Conservation (phyloP, 2,113 vertebrate species). For the Ictalurus punctatus region DNA sequence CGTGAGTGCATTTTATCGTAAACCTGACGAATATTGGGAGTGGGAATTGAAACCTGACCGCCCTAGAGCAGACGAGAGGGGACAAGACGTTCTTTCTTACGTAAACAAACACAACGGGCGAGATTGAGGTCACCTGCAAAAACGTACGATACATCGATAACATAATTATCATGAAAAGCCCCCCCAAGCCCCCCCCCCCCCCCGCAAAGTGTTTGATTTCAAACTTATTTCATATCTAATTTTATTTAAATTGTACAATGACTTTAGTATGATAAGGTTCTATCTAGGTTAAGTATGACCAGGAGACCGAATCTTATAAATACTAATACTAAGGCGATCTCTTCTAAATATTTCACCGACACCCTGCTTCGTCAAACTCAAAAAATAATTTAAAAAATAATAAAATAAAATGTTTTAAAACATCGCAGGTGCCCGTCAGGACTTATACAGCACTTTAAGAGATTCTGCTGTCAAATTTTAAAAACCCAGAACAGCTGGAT, state of each 20-base stretch:
- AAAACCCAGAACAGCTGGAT: conserved; percentile 7
- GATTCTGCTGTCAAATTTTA: background rate
- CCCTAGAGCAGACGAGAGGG: too few species aligned
- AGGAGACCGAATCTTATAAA: background rate
- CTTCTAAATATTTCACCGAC: background rate
- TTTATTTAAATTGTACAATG: background rate
- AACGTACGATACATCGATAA: too few species aligned
- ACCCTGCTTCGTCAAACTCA: background rate
- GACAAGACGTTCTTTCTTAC: too few species aligned
- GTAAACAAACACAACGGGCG: too few species aligned
- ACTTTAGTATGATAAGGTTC: background rate
- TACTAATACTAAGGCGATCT: background rate
- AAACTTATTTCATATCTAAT: background rate
- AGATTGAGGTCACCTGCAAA: too few species aligned
- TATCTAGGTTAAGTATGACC: background rate
- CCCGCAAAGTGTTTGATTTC: background rate
- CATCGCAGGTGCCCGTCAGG: background rate
- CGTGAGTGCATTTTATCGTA: too few species aligned
- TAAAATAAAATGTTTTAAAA: background rate
- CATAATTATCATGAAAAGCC: too few species aligned
- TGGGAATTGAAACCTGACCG: too few species aligned
- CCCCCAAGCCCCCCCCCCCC: too few species aligned
- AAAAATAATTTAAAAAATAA: background rate
- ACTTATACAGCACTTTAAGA: background rate
- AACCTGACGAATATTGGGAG: too few species aligned